Conservation (phyloP, 2,797 vertebrate species). For the Clarias platycephalus region DNA sequence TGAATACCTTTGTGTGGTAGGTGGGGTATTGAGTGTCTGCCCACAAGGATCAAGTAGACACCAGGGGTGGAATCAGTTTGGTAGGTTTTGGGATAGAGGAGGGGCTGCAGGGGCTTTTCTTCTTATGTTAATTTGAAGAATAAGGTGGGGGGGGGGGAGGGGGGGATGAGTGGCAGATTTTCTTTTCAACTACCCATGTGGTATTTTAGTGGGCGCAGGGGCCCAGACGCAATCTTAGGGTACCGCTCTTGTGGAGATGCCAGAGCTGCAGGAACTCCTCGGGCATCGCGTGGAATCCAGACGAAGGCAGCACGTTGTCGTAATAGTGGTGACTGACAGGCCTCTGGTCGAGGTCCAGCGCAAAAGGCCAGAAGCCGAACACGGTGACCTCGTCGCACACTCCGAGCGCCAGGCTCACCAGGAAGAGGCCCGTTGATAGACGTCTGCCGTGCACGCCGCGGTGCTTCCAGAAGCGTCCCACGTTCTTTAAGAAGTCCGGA, state of each 20-base stretch:
- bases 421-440: slow-evolving; percentile 92
- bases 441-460: slow-evolving; percentile 87
- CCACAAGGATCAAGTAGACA: slow-evolving; percentile 26
- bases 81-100: not conserved
- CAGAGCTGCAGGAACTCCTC: slow-evolving; percentile 97
- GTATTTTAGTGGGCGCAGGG: slow-evolving; percentile 64
- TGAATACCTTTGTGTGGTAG: slow-evolving; percentile 14
- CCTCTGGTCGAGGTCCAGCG: slow-evolving; percentile 76
- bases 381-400: slow-evolving; percentile 91
- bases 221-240: slow-evolving; percentile 83
- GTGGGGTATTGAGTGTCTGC: slow-evolving; percentile 15
- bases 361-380: slow-evolving; percentile 98
- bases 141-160: not conserved
- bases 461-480: slow-evolving; percentile 92
- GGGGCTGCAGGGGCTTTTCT: slow-evolving; percentile 21
- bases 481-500: slow-evolving; percentile 87
- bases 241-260: slow-evolving; percentile 91
- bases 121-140: slow-evolving; percentile 48
- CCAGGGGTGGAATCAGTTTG: slow-evolving; percentile 24
- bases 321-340: slow-evolving; percentile 97
- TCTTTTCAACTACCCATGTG: not conserved
- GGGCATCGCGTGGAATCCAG: slow-evolving; percentile 93
- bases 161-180: not conserved
- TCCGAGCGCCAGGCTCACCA: slow-evolving; percentile 89
- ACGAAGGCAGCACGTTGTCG: slow-evolving; percentile 88